Evolutionary conservation across 2,888 invertebrate species (phyloP).

Genomic region (Pyrocoelia pectoralis): DNA sequence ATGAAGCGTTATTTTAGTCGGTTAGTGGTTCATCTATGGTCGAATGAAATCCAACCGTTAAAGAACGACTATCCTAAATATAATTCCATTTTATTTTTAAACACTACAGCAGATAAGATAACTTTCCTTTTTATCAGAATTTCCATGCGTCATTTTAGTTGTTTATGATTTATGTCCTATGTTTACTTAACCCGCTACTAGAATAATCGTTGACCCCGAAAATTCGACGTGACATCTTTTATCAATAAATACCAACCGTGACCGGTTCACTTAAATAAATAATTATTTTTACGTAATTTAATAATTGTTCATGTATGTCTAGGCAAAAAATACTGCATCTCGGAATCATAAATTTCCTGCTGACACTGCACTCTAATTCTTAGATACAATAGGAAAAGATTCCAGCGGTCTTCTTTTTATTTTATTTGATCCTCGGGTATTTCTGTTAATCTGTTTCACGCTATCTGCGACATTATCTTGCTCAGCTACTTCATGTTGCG

Average conservation of each 20-base stretch:
- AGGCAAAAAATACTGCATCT: slow-evolving; percentile 12
- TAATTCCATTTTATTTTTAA: neutral
- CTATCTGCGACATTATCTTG: slow-evolving; percentile 34
- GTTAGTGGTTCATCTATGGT: no score
- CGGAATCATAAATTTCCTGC: slow-evolving; percentile 24
- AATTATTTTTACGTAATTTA: neutral
- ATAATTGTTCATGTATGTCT: slow-evolving; percentile 2
- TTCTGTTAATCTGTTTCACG: slow-evolving; percentile 31
- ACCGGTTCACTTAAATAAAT: neutral
- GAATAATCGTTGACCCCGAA: slow-evolving; percentile 2
- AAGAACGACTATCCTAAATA: no score
- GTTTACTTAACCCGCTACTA: neutral
- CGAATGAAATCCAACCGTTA: no score
- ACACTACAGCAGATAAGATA: slow-evolving; percentile 2
- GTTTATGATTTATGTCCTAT: slow-evolving; percentile 3
- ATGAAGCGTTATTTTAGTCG: no score
- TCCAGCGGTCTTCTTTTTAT: slow-evolving; percentile 28
- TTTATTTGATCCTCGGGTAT: slow-evolving; percentile 32
- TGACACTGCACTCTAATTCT: slow-evolving; percentile 27
- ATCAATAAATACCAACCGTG: neutral
- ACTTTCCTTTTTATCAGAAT: slow-evolving; percentile 4
- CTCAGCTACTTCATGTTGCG: slow-evolving; percentile 32
- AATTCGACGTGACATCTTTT: neutral
- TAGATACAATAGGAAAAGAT: slow-evolving; percentile 25
- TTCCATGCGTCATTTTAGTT: neutral